phyloP scores from a whole-genome alignment of 2,888 invertebrate genomes.

The Cryptocephalus moraei region DNA sequence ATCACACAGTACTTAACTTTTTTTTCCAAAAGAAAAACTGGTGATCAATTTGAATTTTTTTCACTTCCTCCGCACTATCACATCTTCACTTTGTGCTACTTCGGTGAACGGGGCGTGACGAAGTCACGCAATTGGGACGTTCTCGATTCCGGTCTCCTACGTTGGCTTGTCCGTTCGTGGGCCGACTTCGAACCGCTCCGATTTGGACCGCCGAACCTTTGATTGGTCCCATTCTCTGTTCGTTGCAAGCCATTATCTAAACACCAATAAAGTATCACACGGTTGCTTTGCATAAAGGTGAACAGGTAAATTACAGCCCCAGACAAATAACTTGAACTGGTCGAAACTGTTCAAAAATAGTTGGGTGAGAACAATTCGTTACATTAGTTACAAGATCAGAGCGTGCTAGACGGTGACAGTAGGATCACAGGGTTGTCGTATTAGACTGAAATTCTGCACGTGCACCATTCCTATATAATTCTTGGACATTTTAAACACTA shows the following conservation, averaged over 20 bases:
- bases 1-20: conserved; percentile 4
- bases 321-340: too few relatives aligned
- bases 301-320: too few relatives aligned
- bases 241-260: conserved; percentile 18
- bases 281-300: too few relatives aligned
- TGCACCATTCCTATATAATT: too few relatives aligned
- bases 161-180: conserved; percentile 23
- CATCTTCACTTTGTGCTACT: conserved; percentile 25
- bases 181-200: conserved; percentile 9
- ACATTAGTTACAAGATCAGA: too few relatives aligned
- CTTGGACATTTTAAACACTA: too few relatives aligned
- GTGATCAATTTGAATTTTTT: neutral
- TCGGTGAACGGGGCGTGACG: conserved; percentile 36
- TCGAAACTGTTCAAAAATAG: too few relatives aligned
- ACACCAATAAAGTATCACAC: neutral
- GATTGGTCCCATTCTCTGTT: conserved; percentile 10
- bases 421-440: too few relatives aligned
- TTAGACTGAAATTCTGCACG: too few relatives aligned
- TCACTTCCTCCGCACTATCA: conserved; percentile 3
- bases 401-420: too few relatives aligned
- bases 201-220: conserved; percentile 12
- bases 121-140: conserved; percentile 36
- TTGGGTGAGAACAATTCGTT: too few relatives aligned
- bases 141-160: conserved; percentile 29
- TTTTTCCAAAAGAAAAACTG: too few relatives aligned